These are phyloP conservation scores for Isurus oxyrinchus DNA, from an alignment of 2,113 vertebrate species.

Conservation along the genomic window DNA sequence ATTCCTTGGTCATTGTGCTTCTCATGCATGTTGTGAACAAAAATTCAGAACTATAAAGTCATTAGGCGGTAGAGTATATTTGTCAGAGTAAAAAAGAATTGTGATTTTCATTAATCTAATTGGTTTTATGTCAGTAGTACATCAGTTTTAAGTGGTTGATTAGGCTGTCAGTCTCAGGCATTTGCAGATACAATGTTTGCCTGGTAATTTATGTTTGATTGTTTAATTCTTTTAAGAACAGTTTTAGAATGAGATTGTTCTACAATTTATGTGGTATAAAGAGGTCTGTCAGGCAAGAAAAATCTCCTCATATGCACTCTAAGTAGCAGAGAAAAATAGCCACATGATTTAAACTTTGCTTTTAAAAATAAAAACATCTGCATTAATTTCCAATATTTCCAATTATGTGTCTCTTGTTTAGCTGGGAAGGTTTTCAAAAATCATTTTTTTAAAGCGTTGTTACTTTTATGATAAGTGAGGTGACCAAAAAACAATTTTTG, in stretches of 20 bases:
- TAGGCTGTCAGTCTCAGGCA: not conserved
- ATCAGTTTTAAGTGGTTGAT: conserved; percentile 19
- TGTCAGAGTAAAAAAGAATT: not conserved
- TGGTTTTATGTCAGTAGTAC: conserved; percentile 29
- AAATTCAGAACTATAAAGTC: conserved; percentile 17
- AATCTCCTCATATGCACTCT: not conserved
- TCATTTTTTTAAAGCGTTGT: not conserved
- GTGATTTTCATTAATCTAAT: conserved; percentile 34
- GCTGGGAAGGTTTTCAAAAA: not conserved
- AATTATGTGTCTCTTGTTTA: not conserved
- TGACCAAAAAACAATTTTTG: not conserved
- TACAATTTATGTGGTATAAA: not conserved
- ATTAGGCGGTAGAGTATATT: not conserved
- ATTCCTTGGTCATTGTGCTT: not conserved
- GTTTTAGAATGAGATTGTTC: conserved; percentile 11
- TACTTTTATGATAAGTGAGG: not conserved
- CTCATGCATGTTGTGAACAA: not conserved
- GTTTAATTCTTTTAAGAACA: conserved; percentile 30
- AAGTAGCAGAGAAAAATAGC: not conserved
- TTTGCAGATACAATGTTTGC: conserved; percentile 27
- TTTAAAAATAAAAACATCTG: not conserved
- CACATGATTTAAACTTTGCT: not conserved
- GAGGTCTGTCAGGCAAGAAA: not conserved
- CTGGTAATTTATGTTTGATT: conserved; percentile 26
- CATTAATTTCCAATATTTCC: not conserved